Percentiles rank a stretch among this genome's conserved stretches.
Conservation (phyloP, 2,797 vertebrate genomes). For the Stomatorhinus walkeri region DNA sequence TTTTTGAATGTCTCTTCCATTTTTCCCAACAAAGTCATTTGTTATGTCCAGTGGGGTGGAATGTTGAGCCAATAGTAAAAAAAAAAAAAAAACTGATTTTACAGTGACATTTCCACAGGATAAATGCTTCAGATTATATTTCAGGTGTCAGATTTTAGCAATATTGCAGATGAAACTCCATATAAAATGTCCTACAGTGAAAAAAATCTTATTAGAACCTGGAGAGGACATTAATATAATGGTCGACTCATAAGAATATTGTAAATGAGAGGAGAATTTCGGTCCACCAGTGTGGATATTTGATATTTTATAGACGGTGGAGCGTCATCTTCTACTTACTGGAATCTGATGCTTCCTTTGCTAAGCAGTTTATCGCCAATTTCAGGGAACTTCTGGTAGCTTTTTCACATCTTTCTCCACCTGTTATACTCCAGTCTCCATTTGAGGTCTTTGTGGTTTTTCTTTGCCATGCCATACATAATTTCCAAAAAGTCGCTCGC, state of each 20-base stretch:
- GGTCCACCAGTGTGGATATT: neutral
- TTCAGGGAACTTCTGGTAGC: neutral
- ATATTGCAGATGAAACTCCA: neutral
- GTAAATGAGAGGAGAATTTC: slow-evolving; percentile 6
- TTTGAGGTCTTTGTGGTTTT: neutral
- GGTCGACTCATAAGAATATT: neutral
- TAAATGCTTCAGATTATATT: neutral
- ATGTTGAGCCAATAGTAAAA: neutral
- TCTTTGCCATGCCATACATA: neutral
- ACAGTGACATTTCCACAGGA: neutral
- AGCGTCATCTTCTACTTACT: neutral
- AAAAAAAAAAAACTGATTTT: neutral
- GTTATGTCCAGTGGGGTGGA: slow-evolving; percentile 17
- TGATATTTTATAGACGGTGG: neutral
- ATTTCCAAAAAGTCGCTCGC: neutral
- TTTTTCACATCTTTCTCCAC: neutral
- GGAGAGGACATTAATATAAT: neutral
- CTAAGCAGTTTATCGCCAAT: neutral
- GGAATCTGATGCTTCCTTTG: neutral
- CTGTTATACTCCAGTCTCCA: neutral
- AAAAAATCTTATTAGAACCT: neutral
- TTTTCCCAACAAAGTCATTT: slow-evolving; percentile 17
- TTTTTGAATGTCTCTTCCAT: slow-evolving; percentile 19
- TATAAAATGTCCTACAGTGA: neutral
- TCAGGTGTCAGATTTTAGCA: neutral